These are phyloP conservation scores for Leptestheria dahalacensis DNA, from an alignment of 1,140 invertebrate species.

Conservation along the genomic window DNA sequence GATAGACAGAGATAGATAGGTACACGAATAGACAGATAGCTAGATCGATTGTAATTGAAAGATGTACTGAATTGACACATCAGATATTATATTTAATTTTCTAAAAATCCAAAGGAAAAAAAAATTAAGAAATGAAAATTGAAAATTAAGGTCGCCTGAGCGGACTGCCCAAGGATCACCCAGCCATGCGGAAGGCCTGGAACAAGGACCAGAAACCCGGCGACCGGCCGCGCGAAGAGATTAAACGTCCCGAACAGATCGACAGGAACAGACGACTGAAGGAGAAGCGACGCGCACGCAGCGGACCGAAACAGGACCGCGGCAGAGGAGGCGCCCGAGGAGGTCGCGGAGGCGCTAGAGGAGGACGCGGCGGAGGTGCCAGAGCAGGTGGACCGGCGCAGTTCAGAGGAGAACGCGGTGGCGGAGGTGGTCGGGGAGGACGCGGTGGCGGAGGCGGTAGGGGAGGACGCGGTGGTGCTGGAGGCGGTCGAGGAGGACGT, in stretches of 20 bases:
- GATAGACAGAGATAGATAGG: no score
- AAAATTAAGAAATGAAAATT: neutral
- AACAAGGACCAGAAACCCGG: slow-evolving; percentile 23
- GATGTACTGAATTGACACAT: no score
- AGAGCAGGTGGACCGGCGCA: neutral
- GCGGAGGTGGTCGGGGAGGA: neutral
- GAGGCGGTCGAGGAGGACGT: slow-evolving; percentile 1
- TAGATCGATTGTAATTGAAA: no score
- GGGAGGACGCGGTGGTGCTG: neutral
- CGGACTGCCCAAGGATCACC: slow-evolving; percentile 8
- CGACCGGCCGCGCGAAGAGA: slow-evolving; percentile 32
- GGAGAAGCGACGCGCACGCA: slow-evolving; percentile 35
- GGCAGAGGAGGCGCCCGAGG: slow-evolving; percentile 1
- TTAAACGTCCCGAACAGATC: slow-evolving; percentile 52
- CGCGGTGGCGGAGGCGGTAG: neutral
- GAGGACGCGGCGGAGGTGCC: slow-evolving; percentile 4
- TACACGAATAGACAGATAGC: no score
- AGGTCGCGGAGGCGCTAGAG: neutral
- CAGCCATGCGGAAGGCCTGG: slow-evolving; percentile 16
- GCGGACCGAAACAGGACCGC: neutral
- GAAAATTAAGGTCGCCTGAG: slow-evolving; percentile 16
- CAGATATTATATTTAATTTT: no score
- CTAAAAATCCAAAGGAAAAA: neutral
- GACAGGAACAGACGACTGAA: slow-evolving; percentile 43
- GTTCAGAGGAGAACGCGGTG: neutral